Evolutionary conservation across 2,797 vertebrate genomes (phyloP).

Genomic region (Hybognathus amarus): DNA sequence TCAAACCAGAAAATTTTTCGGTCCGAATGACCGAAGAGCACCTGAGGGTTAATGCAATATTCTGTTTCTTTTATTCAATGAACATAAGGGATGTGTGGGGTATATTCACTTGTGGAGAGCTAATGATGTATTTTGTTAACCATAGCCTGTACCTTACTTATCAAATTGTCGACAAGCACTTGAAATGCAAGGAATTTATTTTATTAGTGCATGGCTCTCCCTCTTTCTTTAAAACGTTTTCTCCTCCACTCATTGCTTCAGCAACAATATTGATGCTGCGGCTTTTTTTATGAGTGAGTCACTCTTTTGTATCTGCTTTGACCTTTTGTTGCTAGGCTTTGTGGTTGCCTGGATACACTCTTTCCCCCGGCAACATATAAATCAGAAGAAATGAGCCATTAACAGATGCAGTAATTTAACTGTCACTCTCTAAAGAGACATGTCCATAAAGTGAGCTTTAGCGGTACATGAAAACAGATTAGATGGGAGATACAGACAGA

Average conservation of each 20-base stretch:
- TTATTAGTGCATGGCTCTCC: background rate
- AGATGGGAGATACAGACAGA: conserved; percentile 31
- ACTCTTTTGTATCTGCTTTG: conserved; percentile 58
- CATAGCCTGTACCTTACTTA: background rate
- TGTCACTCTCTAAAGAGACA: conserved; percentile 34
- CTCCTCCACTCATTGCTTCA: conserved; percentile 24
- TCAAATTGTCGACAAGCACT: background rate
- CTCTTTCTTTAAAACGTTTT: conserved; percentile 20
- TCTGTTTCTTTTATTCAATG: no score
- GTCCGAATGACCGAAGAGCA: no score
- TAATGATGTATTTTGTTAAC: background rate
- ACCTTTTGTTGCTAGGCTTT: conserved; percentile 64
- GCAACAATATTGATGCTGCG: conserved; percentile 44
- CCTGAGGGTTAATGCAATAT: no score
- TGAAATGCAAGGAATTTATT: conserved; percentile 4
- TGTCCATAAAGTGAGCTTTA: conserved; percentile 42
- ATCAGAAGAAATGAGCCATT: conserved; percentile 59
- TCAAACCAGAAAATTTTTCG: no score
- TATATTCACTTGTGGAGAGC: background rate
- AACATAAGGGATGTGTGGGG: background rate
- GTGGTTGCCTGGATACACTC: conserved; percentile 65
- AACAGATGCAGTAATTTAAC: conserved; percentile 54
- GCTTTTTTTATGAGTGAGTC: conserved; percentile 58
- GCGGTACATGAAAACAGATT: conserved; percentile 38
- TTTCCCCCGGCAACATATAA: conserved; percentile 53